Evolutionary conservation across 2,888 invertebrate genomes (phyloP).

Genomic region (Eupelmus urozonus): DNA sequence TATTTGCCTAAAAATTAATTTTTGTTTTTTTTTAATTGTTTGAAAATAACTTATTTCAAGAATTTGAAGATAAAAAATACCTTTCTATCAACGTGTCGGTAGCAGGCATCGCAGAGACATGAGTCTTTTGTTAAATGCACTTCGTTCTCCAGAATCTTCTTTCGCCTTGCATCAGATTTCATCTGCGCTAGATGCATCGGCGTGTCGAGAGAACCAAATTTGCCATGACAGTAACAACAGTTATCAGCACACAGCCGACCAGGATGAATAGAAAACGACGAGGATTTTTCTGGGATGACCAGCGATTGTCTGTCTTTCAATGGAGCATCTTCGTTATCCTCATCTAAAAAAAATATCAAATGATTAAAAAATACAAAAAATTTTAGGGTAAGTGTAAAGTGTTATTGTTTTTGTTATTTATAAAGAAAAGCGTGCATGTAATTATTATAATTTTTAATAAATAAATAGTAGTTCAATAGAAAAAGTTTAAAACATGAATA

Average conservation of each 20-base stretch:
- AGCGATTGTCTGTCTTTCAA: slow-evolving; percentile 81
- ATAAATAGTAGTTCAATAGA: too few relatives aligned
- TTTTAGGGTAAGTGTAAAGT: neutral
- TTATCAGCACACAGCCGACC: slow-evolving; percentile 90
- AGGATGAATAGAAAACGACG: slow-evolving; percentile 92
- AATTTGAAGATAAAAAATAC: slow-evolving; percentile 74
- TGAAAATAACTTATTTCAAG: neutral
- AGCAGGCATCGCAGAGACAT: slow-evolving; percentile 92
- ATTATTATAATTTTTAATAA: too few relatives aligned
- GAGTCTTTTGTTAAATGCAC: slow-evolving; percentile 90
- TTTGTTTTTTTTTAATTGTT: too few relatives aligned
- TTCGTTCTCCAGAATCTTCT: slow-evolving; percentile 88
- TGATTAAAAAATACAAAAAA: neutral
- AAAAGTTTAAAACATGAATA: too few relatives aligned
- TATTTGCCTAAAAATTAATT: slow-evolving; percentile 69
- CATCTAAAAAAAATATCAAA: slow-evolving; percentile 65
- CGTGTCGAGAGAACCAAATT: slow-evolving; percentile 91
- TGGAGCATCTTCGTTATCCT: slow-evolving; percentile 72
- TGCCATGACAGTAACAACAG: slow-evolving; percentile 92
- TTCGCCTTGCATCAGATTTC: slow-evolving; percentile 88
- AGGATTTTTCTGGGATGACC: slow-evolving; percentile 92
- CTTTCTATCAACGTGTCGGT: slow-evolving; percentile 90
- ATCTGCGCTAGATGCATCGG: slow-evolving; percentile 93
- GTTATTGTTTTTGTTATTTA: too few relatives aligned
- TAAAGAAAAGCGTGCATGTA: too few relatives aligned